Conservation (phyloP, 2,113 vertebrate species). For the Larimichthys crocea region DNA sequence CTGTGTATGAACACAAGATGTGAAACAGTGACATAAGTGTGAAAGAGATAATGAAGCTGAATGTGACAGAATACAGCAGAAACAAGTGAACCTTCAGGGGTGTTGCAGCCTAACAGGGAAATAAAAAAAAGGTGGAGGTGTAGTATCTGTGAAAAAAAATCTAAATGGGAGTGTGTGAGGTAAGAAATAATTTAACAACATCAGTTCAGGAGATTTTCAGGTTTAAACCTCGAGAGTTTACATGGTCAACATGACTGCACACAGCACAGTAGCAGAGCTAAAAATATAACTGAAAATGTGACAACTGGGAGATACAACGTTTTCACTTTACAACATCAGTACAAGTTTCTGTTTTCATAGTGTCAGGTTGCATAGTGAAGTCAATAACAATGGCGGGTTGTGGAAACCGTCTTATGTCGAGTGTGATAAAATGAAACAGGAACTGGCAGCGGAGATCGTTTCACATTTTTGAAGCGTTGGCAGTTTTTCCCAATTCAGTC, state of each 20-base stretch:
- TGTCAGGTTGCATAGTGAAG: background rate
- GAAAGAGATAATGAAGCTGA: background rate
- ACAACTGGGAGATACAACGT: background rate
- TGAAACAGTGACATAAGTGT: slow-evolving; percentile 8
- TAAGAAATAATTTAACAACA: background rate
- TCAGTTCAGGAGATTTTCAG: background rate
- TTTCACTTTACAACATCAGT: background rate
- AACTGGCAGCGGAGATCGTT: background rate
- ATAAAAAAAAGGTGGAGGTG: background rate
- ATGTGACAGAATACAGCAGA: slow-evolving; percentile 10
- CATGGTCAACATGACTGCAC: background rate
- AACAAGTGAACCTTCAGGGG: background rate
- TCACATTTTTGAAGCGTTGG: background rate
- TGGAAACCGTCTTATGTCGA: background rate
- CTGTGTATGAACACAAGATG: background rate
- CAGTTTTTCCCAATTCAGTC: background rate
- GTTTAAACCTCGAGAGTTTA: background rate
- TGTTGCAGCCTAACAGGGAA: background rate
- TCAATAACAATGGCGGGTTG: background rate
- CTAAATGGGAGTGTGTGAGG: background rate
- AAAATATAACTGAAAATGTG: background rate
- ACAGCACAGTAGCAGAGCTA: background rate
- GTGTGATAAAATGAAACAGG: background rate
- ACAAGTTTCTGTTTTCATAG: background rate
- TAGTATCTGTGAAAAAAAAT: slow-evolving; percentile 3